A percentile compares a stretch with the other conserved stretches of the same genome.
Conservation (phyloP, 2,797 vertebrate species). For the Sebastes minor region DNA sequence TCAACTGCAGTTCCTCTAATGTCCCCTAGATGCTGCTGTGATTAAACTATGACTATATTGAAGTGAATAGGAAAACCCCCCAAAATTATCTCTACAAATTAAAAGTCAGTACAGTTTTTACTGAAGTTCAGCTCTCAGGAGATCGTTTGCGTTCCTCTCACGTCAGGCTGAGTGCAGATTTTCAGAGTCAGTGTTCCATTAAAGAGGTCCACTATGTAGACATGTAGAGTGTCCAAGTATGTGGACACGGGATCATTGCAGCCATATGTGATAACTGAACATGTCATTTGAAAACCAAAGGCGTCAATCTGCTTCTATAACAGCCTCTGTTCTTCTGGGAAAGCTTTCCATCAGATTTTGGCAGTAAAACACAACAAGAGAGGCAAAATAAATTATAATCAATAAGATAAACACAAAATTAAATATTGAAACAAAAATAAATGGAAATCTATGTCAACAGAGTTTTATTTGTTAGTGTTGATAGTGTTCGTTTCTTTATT, state of each 20-base stretch:
- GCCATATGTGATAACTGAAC: background rate
- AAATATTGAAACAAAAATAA: background rate
- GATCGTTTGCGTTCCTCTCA: background rate
- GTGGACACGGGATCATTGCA: background rate
- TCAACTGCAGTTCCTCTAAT: background rate
- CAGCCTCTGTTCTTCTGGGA: background rate
- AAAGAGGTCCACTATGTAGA: background rate
- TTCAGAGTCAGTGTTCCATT: background rate
- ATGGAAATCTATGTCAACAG: background rate
- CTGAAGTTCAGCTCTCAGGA: background rate
- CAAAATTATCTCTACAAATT: background rate
- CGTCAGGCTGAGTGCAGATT: background rate
- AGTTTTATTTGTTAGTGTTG: background rate
- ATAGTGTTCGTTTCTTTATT: conserved; percentile 1
- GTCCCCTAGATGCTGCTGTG: background rate
- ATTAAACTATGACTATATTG: background rate
- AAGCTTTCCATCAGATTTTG: background rate
- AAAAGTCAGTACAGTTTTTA: background rate
- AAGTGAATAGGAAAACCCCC: background rate
- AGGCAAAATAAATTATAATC: background rate
- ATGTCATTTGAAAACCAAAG: background rate
- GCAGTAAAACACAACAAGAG: background rate
- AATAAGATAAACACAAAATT: background rate
- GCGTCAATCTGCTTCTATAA: background rate
- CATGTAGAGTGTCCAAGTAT: background rate